A percentile compares a stretch with the other conserved stretches of the same genome.
Conservation (phyloP, 2,888 invertebrate genomes). For the Drosophila rubida region DNA sequence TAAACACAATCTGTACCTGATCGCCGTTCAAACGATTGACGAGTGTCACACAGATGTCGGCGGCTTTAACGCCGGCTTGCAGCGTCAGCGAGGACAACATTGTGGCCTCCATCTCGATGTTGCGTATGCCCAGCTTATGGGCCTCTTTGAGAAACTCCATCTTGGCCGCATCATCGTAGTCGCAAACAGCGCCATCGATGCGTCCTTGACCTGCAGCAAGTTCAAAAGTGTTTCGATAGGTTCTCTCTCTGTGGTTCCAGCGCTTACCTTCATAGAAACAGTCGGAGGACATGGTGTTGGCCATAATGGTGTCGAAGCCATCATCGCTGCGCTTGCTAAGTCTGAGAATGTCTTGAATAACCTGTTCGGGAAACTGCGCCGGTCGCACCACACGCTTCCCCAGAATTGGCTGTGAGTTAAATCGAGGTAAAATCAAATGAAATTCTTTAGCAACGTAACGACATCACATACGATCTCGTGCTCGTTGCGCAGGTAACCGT, state of each 20-base stretch:
- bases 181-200: slow-evolving; percentile 91
- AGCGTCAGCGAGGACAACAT: slow-evolving; percentile 90
- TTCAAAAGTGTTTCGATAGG: background rate
- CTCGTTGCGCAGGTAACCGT: slow-evolving; percentile 92
- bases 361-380: slow-evolving; percentile 90
- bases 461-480: slow-evolving; percentile 90
- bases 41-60: slow-evolving; percentile 90
- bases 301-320: slow-evolving; percentile 86
- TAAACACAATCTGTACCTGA: slow-evolving; percentile 85
- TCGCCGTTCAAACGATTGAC: slow-evolving; percentile 90
- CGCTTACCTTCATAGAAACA: slow-evolving; percentile 91
- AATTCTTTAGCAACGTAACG: background rate
- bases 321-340: slow-evolving; percentile 82
- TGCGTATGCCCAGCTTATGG: slow-evolving; percentile 87
- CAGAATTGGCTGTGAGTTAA: slow-evolving; percentile 89
- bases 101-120: slow-evolving; percentile 93
- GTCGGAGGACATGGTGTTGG: slow-evolving; percentile 91
- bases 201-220: slow-evolving; percentile 88
- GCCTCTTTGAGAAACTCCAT: slow-evolving; percentile 87
- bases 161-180: slow-evolving; percentile 88
- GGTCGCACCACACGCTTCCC: slow-evolving; percentile 92
- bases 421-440: background rate
- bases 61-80: slow-evolving; percentile 88
- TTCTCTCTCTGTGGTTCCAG: background rate
- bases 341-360: slow-evolving; percentile 85